Evolutionary conservation across 2,797 vertebrate genomes (phyloP).

Genomic region (Sorex maritimensis): DNA sequence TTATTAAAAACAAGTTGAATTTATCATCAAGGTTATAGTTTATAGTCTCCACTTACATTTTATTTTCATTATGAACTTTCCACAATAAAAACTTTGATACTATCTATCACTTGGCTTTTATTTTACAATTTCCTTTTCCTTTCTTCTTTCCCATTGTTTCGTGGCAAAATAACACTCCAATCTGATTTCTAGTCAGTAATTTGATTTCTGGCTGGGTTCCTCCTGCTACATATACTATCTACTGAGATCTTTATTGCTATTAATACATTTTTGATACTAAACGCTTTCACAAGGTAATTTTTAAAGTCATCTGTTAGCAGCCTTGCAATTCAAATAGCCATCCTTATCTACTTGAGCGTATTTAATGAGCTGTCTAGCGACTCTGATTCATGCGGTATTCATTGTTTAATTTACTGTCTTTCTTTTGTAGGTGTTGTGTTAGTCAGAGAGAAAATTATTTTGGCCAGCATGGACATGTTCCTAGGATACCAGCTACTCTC

Average conservation of each 20-base stretch:
- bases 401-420: conserved; percentile 66
- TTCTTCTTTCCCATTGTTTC: conserved; percentile 47
- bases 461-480: conserved; percentile 46
- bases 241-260: conserved; percentile 69
- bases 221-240: conserved; percentile 41
- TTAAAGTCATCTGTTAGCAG: conserved; percentile 57
- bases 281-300: conserved; percentile 61
- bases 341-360: conserved; percentile 53
- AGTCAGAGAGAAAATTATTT: conserved; percentile 62
- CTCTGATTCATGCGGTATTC: conserved; percentile 30
- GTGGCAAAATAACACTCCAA: conserved; percentile 13
- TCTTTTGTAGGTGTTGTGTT: conserved; percentile 51
- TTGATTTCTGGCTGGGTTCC: conserved; percentile 57
- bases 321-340: conserved; percentile 68
- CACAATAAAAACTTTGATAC: conserved; percentile 48
- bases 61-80: conserved; percentile 27
- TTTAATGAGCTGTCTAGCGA: conserved; percentile 53
- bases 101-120: conserved; percentile 55
- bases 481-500: conserved; percentile 40
- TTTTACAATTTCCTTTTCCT: conserved; percentile 63
- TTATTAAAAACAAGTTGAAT: conserved; percentile 47
- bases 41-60: background rate
- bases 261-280: conserved; percentile 65
- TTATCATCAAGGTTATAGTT: background rate
- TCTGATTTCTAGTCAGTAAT: conserved; percentile 65